These are phyloP conservation scores for Cyphomyrus discorhynchus DNA, from an alignment of 2,113 vertebrate species.

Conservation along the genomic window DNA sequence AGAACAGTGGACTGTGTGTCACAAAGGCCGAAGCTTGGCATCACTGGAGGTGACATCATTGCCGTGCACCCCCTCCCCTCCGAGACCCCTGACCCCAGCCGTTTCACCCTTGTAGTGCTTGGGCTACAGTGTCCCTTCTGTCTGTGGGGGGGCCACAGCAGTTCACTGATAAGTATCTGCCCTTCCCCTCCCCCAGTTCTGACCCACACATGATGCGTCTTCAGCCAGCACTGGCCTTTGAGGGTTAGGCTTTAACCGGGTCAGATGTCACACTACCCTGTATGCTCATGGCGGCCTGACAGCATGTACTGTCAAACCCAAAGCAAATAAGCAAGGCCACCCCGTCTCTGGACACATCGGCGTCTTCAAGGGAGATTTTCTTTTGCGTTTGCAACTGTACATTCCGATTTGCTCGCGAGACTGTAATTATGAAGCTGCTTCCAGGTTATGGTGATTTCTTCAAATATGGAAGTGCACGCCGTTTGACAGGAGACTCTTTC, in stretches of 20 bases:
- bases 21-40: constrained; percentile 13
- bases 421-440: background rate
- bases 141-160: constrained; percentile 17
- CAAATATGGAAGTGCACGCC: background rate
- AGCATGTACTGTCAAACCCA: background rate
- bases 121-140: constrained; percentile 52
- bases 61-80: constrained; percentile 36
- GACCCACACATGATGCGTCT: constrained; percentile 13
- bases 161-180: constrained; percentile 20
- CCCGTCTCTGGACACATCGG: background rate
- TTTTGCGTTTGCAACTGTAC: background rate
- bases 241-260: constrained; percentile 5
- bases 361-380: background rate
- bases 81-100: constrained; percentile 48
- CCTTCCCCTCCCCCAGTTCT: background rate
- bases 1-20: constrained; percentile 49
- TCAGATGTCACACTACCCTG: background rate
- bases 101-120: constrained; percentile 46
- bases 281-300: background rate
- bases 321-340: constrained; percentile 3
- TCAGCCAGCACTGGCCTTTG: constrained; percentile 5
- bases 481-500: background rate
- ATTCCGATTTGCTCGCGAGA: background rate
- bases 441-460: background rate
- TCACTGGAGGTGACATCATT: constrained; percentile 53